Evolutionary conservation across 1,140 invertebrate species (phyloP).

Genomic region (Protaetia brevitarsis): DNA sequence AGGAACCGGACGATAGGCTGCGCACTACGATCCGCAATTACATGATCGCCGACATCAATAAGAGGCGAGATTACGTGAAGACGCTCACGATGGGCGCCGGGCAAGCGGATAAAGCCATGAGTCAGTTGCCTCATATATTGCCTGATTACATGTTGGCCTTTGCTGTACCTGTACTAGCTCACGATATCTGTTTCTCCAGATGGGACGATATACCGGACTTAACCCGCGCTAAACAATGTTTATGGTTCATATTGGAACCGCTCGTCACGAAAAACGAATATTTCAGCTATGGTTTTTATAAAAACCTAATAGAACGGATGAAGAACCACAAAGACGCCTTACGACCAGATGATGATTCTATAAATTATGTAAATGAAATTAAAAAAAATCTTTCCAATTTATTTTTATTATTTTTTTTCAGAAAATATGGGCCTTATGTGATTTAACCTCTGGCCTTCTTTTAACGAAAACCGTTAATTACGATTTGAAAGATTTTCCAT

Average conservation of each 20-base stretch:
- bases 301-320: conserved; percentile 87
- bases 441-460: conserved; percentile 87
- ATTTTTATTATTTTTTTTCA: conserved; percentile 49
- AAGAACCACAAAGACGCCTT: conserved; percentile 88
- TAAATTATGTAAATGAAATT: conserved; percentile 69
- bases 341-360: conserved; percentile 73
- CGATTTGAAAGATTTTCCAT: conserved; percentile 84
- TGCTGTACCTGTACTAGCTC: conserved; percentile 87
- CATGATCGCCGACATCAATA: conserved; percentile 82
- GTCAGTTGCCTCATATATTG: conserved; percentile 79
- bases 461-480: conserved; percentile 82
- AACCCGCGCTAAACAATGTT: conserved; percentile 74
- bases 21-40: conserved; percentile 53
- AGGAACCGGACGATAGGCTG: conserved; percentile 72
- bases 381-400: not conserved
- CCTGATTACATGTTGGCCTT: conserved; percentile 97
- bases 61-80: conserved; percentile 88
- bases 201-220: conserved; percentile 73
- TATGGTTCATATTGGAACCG: conserved; percentile 93
- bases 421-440: conserved; percentile 96
- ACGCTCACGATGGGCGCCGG: conserved; percentile 59
- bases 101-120: conserved; percentile 63
- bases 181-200: conserved; percentile 79
- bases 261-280: conserved; percentile 89
- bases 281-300: conserved; percentile 95